A percentile compares a stretch with the other conserved stretches of the same genome.
phyloP scores from a whole-genome alignment of 53 echinoderm and acorn worm species.

The Luidia sarsii region DNA sequence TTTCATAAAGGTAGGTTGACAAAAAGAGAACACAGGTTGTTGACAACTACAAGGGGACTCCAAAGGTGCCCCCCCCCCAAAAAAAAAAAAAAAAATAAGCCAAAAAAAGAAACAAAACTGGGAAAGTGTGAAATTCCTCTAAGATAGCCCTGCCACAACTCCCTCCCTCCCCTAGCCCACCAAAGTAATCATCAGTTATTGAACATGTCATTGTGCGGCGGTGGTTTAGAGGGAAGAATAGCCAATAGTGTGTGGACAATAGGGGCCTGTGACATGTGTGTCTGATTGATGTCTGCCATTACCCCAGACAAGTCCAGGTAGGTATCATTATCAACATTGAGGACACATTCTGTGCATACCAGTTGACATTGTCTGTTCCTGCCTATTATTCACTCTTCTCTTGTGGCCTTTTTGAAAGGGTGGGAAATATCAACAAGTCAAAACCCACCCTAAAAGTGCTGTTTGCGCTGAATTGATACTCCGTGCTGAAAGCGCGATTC shows the following conservation, averaged over 20 bases:
- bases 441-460: neutral
- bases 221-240: neutral
- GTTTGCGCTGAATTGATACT: neutral
- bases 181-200: too few relatives aligned
- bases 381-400: neutral
- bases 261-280: neutral
- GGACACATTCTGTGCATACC: slow-evolving; percentile 14
- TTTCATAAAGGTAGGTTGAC: too few relatives aligned
- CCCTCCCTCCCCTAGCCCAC: too few relatives aligned
- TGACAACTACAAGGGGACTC: too few relatives aligned
- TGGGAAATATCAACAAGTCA: too few relatives aligned
- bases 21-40: too few relatives aligned
- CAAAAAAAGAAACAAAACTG: too few relatives aligned
- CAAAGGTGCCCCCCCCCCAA: too few relatives aligned
- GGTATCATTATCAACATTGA: neutral
- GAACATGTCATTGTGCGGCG: slow-evolving; percentile 5
- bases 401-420: neutral
- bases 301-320: neutral
- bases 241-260: slow-evolving; percentile 25
- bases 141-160: too few relatives aligned
- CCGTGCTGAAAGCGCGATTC: too few relatives aligned
- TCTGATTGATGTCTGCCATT: neutral
- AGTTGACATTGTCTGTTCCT: slow-evolving; percentile 3
- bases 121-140: too few relatives aligned
- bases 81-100: too few relatives aligned